Evolutionary conservation across 2,797 vertebrate species (phyloP), one percentile per base, ranked within the genome.

Genomic region (Myioborus miniatus): DNA sequence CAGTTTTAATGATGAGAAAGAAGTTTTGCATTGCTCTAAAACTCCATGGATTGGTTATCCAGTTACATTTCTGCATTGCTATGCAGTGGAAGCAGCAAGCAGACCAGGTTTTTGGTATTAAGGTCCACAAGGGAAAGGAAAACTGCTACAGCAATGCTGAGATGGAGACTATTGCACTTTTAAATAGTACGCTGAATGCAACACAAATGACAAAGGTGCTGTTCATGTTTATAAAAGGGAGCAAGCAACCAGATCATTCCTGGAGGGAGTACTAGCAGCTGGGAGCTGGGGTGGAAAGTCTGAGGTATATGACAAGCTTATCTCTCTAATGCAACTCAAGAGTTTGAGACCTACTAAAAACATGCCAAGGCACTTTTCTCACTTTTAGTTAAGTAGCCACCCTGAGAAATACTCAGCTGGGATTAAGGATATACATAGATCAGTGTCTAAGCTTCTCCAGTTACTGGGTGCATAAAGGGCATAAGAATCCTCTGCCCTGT

Each of bases 1-100:
- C 34, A 37, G 13, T 89, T 93, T 94, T 86, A 82, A 79, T 49
- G 50, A 94, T 55, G 89, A 93, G 87, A 86, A 95, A 79, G 39
- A 86, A 65, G 13, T 78, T 83, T 83, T 88, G 83, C 46, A 49
- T 79, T 91, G 44, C 15, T 75, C n/a, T 80, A 90, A 87, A 94
- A 91, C 60, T 84, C 72, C 19, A 23, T 49, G 29, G 69, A 68
- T 83, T 75, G 72, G 80, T 87, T 95, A 88, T 94, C 37, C 67
- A 63, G 59, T 90, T 87, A 93, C 36, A 75, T 47, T 96, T 92
- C 62, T 93, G 46, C 74, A 85, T 63, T 58, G 69, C 70, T 94
- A 75, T 77, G 76, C 62, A 75, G 50, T 75, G 39, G 64, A 91
- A 93, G 91, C 5, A 0, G 69, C 50, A 91, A 78, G 55, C 65